phyloP scores from a whole-genome alignment of 1,140 invertebrate species.

The Maconellicoccus hirsutus region DNA sequence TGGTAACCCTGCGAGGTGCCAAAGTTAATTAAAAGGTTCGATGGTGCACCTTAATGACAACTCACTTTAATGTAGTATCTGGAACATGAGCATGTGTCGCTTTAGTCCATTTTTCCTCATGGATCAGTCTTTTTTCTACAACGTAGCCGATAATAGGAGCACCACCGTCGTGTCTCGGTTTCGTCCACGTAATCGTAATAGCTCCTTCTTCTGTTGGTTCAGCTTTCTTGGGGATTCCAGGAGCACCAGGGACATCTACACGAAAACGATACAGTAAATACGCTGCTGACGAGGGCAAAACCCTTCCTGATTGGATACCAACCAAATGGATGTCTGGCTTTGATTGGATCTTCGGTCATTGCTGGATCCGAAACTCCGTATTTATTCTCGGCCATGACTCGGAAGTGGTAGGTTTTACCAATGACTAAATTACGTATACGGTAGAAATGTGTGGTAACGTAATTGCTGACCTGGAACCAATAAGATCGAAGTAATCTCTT shows the following conservation, averaged over 20 bases:
- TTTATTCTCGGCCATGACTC: slow-evolving; percentile 94
- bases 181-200: slow-evolving; percentile 85
- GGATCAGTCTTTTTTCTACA: slow-evolving; percentile 80
- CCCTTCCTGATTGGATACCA: slow-evolving; percentile 27
- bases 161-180: slow-evolving; percentile 86
- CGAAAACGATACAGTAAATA: neutral
- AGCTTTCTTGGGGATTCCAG: slow-evolving; percentile 70
- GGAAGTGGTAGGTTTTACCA: slow-evolving; percentile 89
- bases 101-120: slow-evolving; percentile 84
- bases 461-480: slow-evolving; percentile 59
- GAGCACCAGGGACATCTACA: slow-evolving; percentile 70
- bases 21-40: neutral
- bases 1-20: slow-evolving; percentile 51
- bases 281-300: no score
- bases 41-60: no score
- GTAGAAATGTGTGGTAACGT: slow-evolving; percentile 74
- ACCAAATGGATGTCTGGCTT: slow-evolving; percentile 90
- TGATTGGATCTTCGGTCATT: slow-evolving; percentile 73
- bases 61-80: slow-evolving; percentile 59
- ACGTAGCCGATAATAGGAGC: slow-evolving; percentile 83
- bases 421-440: slow-evolving; percentile 83
- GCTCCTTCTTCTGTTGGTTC: slow-evolving; percentile 87
- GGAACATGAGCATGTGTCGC: slow-evolving; percentile 69
- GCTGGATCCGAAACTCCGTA: slow-evolving; percentile 90
- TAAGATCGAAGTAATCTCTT: slow-evolving; percentile 8